Conservation (phyloP, 2,797 vertebrate species). For the Enteromius anoplus region DNA sequence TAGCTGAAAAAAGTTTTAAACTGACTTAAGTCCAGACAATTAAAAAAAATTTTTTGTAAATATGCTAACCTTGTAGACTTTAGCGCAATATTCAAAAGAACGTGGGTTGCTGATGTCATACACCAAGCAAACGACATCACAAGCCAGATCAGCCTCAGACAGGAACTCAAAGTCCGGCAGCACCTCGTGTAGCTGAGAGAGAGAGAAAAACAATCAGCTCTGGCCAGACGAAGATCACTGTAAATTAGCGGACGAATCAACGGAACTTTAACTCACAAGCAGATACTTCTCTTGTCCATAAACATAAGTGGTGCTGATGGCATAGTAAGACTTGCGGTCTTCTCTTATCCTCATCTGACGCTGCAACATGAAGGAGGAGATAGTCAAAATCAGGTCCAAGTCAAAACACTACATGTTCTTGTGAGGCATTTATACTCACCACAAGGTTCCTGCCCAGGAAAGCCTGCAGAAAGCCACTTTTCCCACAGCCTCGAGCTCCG, state of each 20-base stretch:
- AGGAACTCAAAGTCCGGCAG: constrained; percentile 90
- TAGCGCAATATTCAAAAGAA: constrained; percentile 96
- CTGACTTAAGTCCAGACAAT: not conserved
- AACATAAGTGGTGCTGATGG: constrained; percentile 95
- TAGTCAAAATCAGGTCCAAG: not conserved
- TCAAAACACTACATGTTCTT: not conserved
- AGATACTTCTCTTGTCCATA: constrained; percentile 98
- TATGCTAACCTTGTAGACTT: constrained; percentile 89
- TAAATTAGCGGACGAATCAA: not conserved
- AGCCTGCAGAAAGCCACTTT: constrained; percentile 91
- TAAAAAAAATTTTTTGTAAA: not conserved
- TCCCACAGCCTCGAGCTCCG: constrained; percentile 87
- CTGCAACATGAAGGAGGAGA: constrained; percentile 70
- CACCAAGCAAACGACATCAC: constrained; percentile 94
- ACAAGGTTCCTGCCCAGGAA: constrained; percentile 90
- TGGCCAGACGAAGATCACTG: constrained; percentile 13
- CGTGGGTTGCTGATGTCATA: constrained; percentile 91
- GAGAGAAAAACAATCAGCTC: constrained; percentile 3
- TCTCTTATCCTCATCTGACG: constrained; percentile 87
- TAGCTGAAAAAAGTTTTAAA: no score
- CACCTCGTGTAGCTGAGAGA: constrained; percentile 86
- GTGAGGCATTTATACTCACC: constrained; percentile 72
- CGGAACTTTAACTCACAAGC: constrained; percentile 80
- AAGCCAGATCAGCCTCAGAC: constrained; percentile 85
- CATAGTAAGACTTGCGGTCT: constrained; percentile 94